These are phyloP conservation scores for Ptychochromis oligacanthus DNA, from an alignment of 2,113 vertebrate species.

Conservation along the genomic window DNA sequence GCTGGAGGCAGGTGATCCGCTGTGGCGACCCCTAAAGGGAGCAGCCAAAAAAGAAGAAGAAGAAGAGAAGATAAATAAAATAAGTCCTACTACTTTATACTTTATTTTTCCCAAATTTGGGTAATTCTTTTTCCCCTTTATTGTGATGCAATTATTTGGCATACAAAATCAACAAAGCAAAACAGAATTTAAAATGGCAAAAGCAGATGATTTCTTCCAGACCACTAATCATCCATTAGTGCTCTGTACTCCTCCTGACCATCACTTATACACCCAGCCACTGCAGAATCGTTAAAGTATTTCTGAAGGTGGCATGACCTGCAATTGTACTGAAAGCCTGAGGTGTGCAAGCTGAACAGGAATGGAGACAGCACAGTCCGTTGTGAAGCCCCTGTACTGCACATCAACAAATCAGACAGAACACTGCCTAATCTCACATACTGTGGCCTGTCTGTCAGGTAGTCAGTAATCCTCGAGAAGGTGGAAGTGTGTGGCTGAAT, in stretches of 20 bases:
- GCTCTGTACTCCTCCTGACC: fast-evolving
- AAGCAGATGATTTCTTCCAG: no score
- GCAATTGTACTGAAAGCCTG: not conserved
- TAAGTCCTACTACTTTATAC: no score
- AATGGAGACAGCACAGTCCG: no score
- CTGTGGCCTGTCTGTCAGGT: no score
- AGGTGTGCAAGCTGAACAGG: not conserved
- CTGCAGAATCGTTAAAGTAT: not conserved
- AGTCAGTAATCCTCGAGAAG: not conserved
- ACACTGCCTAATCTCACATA: no score
- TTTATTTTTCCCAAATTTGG: not conserved
- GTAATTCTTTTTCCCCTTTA: not conserved
- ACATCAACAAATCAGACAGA: no score
- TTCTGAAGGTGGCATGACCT: not conserved
- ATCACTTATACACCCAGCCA: not conserved
- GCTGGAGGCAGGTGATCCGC: fast-evolving
- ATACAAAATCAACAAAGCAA: not conserved
- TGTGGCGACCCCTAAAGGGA: not conserved
- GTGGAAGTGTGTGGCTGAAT: not conserved
- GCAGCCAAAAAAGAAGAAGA: not conserved
- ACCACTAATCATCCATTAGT: not conserved
- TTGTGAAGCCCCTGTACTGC: no score
- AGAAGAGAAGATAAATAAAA: not conserved
- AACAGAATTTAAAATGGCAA: no score
- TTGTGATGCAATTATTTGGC: not conserved